Conservation (phyloP, 2,113 vertebrate genomes). For the Argyrosomus japonicus region DNA sequence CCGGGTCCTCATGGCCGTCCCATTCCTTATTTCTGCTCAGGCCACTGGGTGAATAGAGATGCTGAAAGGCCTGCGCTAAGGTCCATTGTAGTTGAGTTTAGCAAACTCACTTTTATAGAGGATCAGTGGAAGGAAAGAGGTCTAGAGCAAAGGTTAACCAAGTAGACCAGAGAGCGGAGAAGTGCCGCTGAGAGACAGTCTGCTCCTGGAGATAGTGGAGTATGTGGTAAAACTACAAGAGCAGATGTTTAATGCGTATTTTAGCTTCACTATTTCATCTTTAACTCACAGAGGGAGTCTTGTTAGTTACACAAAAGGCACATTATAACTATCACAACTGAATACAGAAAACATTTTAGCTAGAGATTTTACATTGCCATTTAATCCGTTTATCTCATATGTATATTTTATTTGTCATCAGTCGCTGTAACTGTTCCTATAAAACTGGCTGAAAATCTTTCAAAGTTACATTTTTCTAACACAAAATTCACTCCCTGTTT, state of each 20-base stretch:
- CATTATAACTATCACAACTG: neutral
- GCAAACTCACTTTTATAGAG: slow-evolving; percentile 29
- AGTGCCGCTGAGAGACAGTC: neutral
- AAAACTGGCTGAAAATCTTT: neutral
- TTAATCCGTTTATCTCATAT: neutral
- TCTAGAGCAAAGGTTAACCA: slow-evolving; percentile 41
- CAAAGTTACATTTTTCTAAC: neutral
- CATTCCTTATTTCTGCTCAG: slow-evolving; percentile 22
- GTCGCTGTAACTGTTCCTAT: neutral
- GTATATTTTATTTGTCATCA: neutral
- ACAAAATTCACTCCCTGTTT: neutral
- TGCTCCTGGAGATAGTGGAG: neutral
- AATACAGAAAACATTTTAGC: neutral
- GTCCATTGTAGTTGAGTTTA: slow-evolving; percentile 26
- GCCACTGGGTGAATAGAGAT: slow-evolving; percentile 6
- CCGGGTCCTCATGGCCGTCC: slow-evolving; percentile 35
- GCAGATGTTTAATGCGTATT: neutral
- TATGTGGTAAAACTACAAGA: neutral
- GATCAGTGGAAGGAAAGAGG: slow-evolving; percentile 34
- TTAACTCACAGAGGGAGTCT: neutral
- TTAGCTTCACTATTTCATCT: slow-evolving; percentile 5
- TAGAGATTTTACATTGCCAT: neutral
- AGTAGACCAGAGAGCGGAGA: slow-evolving; percentile 29
- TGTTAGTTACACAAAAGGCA: neutral
- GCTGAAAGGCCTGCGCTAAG: slow-evolving; percentile 1